Conservation (phyloP, 2,113 vertebrate species). For the Baryphthengus martii region DNA sequence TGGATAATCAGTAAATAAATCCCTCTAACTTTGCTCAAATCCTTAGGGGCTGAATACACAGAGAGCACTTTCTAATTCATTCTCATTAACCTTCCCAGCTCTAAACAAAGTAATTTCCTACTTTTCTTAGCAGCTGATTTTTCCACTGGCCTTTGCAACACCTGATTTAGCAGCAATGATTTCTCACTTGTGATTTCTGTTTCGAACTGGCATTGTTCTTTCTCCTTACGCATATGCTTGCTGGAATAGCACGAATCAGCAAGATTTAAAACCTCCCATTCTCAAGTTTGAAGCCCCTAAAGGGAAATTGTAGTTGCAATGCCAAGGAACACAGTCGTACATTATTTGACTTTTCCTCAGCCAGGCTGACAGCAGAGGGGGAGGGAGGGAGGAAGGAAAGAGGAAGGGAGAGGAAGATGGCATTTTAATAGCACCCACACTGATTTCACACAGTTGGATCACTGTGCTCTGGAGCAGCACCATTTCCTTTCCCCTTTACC, state of each 20-base stretch:
- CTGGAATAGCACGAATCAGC: conserved; percentile 62
- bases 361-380: conserved; percentile 64
- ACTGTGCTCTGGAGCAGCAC: conserved; percentile 10
- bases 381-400: conserved; percentile 31
- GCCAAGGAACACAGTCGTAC: conserved; percentile 77
- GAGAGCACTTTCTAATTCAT: conserved; percentile 54
- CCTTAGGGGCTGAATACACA: conserved; percentile 21
- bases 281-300: conserved; percentile 68
- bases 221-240: conserved; percentile 35
- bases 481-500: conserved; percentile 44
- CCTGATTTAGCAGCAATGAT: conserved; percentile 52
- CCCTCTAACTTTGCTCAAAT: conserved; percentile 33
- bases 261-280: conserved; percentile 77
- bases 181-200: conserved; percentile 60
- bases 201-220: conserved; percentile 42
- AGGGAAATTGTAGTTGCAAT: conserved; percentile 67
- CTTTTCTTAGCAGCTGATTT: background rate
- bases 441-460: conserved; percentile 58
- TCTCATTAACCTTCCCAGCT: conserved; percentile 37
- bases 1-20: conserved; percentile 60
- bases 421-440: conserved; percentile 68
- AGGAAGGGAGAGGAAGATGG: conserved; percentile 56
- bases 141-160: conserved; percentile 40
- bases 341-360: conserved; percentile 70
- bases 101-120: conserved; percentile 49